phyloP scores from a whole-genome alignment of 2,888 invertebrate genomes.

The Chromoteleia sp. region DNA sequence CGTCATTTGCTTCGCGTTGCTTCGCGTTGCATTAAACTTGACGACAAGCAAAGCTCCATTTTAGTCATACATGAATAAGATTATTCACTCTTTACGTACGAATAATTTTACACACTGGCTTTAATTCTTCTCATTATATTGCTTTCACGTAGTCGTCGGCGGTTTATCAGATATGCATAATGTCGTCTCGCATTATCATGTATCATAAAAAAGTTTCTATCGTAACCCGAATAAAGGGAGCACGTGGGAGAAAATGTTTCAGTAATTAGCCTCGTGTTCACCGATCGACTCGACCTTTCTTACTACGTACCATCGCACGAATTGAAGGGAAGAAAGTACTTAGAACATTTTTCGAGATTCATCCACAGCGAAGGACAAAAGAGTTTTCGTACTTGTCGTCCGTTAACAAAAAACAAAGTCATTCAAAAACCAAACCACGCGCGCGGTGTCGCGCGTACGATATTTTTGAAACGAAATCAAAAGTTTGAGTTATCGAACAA shows the following conservation, averaged over 20 bases:
- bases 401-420: too few relatives aligned
- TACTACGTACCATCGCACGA: slow-evolving; percentile 3
- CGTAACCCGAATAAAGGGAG: neutral
- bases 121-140: slow-evolving; percentile 46
- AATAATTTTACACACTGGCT: slow-evolving; percentile 38
- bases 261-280: slow-evolving; percentile 49
- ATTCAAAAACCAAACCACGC: neutral
- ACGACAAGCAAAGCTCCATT: slow-evolving; percentile 32
- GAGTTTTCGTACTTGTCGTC: neutral
- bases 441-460: neutral
- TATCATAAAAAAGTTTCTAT: slow-evolving; percentile 40
- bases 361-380: neutral
- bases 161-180: slow-evolving; percentile 60
- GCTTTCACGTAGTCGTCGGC: slow-evolving; percentile 43
- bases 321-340: neutral
- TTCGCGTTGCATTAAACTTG: slow-evolving; percentile 21
- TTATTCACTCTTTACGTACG: slow-evolving; percentile 53
- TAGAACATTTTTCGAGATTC: neutral
- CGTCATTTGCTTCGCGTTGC: slow-evolving; percentile 7
- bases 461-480: neutral
- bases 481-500: neutral
- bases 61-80: slow-evolving; percentile 45
- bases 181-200: slow-evolving; percentile 53
- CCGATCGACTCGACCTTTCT: slow-evolving; percentile 35
- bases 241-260: slow-evolving; percentile 25